Evolutionary conservation across 2,113 vertebrate species (phyloP).

Genomic region (Lepisosteus osseus): DNA sequence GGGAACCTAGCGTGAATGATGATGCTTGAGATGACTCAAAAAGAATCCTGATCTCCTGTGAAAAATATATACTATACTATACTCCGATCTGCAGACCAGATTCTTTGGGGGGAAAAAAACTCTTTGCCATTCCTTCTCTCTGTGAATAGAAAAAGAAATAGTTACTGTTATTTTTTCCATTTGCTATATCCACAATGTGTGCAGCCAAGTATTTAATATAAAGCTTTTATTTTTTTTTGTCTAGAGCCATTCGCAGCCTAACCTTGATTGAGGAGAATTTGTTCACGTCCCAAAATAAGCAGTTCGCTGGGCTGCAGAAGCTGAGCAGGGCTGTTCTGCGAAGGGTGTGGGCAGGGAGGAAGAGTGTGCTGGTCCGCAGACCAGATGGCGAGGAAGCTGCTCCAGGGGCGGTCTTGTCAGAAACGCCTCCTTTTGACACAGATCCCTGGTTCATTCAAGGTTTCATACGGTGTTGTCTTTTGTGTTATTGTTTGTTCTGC

Average conservation of each 20-base stretch:
- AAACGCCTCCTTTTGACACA: too few species aligned
- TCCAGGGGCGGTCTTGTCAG: neutral
- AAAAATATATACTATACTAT: neutral
- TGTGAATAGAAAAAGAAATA: neutral
- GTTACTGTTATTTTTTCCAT: neutral
- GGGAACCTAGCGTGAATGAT: neutral
- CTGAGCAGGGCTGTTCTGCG: neutral
- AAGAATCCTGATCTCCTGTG: neutral
- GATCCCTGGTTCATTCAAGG: too few species aligned
- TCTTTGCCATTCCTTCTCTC: neutral
- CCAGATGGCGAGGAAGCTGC: neutral
- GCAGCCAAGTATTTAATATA: neutral
- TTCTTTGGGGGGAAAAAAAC: neutral
- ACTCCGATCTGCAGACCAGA: slow-evolving; percentile 4
- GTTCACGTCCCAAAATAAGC: too few species aligned
- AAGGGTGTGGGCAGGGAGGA: neutral
- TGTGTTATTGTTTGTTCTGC: too few species aligned
- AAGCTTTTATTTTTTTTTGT: neutral
- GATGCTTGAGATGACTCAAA: neutral
- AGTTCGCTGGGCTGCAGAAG: neutral
- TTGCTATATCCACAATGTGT: neutral
- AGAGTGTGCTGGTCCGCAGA: neutral
- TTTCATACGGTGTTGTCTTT: too few species aligned
- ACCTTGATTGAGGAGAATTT: neutral
- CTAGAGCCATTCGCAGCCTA: neutral